Percentiles rank a stretch among this genome's conserved stretches.
Conservation (phyloP, 2,888 invertebrate species). For the Emmelina monodactyla region DNA sequence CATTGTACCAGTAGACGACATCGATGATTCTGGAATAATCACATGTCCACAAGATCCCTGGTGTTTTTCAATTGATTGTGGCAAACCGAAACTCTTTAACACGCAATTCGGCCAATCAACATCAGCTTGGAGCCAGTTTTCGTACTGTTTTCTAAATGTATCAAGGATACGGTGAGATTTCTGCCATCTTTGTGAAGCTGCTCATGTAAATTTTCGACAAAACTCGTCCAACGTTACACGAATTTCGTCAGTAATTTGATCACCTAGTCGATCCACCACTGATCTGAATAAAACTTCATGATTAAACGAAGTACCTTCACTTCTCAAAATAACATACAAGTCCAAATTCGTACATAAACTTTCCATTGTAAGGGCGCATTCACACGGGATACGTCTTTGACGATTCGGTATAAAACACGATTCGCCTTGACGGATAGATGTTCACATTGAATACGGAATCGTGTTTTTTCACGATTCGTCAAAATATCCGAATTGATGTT, state of each 20-base stretch:
- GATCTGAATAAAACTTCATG: constrained; percentile 1
- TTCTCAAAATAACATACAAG: constrained; percentile 2
- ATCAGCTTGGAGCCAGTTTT: constrained; percentile 1
- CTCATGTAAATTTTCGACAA: constrained; percentile 5
- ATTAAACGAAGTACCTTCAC: not conserved
- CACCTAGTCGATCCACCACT: not conserved
- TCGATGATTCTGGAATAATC: not conserved
- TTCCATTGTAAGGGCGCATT: constrained; percentile 2
- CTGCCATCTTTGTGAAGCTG: constrained; percentile 2
- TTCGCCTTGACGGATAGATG: not conserved
- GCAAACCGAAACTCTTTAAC: constrained; percentile 1
- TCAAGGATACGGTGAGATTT: constrained; percentile 1
- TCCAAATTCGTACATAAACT: constrained; percentile 3
- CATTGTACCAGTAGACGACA: constrained; percentile 4
- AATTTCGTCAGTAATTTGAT: constrained; percentile 1
- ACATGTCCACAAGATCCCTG: constrained; percentile 1
- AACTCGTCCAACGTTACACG: constrained; percentile 4
- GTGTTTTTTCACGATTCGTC: constrained; percentile 1
- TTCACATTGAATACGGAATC: constrained; percentile 1
- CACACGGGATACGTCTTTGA: not conserved
- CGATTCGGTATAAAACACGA: not conserved
- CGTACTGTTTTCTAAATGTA: constrained; percentile 2
- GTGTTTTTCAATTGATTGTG: constrained; percentile 1
- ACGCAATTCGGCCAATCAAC: constrained; percentile 5
- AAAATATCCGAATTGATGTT: constrained; percentile 1